Evolutionary conservation across 2,797 vertebrate species (phyloP).

Genomic region (Staurois parvus): DNA sequence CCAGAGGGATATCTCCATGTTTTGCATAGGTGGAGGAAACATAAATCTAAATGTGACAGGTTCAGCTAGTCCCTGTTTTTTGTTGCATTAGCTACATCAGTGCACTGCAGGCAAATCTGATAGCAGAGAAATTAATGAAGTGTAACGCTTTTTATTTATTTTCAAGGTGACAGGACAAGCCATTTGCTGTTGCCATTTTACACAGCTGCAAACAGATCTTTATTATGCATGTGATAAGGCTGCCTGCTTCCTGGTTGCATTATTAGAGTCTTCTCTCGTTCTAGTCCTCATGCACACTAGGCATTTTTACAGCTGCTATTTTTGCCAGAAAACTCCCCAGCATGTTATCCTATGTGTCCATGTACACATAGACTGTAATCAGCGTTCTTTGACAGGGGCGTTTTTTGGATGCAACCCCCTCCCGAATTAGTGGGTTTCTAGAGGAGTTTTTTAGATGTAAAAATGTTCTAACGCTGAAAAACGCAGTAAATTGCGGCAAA

Average conservation of each 20-base stretch:
- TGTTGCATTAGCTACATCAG: slow-evolving; percentile 36
- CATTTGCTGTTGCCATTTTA: slow-evolving; percentile 4
- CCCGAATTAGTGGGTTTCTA: too few species aligned
- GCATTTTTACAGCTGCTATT: too few species aligned
- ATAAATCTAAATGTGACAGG: slow-evolving; percentile 50
- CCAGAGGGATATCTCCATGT: slow-evolving; percentile 37
- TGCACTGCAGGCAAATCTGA: slow-evolving; percentile 40
- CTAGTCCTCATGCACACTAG: too few species aligned
- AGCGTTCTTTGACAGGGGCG: too few species aligned
- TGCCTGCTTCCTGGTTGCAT: neutral
- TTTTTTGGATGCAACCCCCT: too few species aligned
- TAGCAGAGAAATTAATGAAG: slow-evolving; percentile 43
- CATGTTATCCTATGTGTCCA: too few species aligned
- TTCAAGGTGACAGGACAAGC: neutral
- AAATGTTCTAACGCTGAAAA: too few species aligned
- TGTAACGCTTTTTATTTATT: slow-evolving; percentile 34
- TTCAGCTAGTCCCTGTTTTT: slow-evolving; percentile 25
- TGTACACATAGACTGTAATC: too few species aligned
- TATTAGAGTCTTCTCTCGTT: neutral
- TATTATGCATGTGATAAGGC: neutral
- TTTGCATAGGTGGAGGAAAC: slow-evolving; percentile 39
- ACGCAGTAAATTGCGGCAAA: too few species aligned
- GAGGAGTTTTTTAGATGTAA: too few species aligned
- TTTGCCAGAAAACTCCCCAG: too few species aligned
- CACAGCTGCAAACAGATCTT: neutral